phyloP scores from a whole-genome alignment of 2,797 vertebrate genomes.

The Chelon labrosus region DNA sequence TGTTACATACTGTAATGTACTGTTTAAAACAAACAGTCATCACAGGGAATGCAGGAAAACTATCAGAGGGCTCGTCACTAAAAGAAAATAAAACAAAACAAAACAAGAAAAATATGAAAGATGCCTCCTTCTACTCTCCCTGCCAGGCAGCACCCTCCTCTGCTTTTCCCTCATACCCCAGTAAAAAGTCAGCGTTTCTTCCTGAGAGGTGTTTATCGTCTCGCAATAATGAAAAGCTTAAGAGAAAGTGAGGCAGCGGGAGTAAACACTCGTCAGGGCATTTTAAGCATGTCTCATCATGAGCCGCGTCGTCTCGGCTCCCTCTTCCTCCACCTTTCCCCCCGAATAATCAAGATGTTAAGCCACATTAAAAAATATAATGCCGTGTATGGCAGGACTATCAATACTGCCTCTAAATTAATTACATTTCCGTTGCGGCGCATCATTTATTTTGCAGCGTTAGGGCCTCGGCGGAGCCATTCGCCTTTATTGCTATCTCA shows the following conservation, averaged over 20 bases:
- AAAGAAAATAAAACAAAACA: not conserved
- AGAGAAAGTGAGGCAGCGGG: conserved; percentile 80
- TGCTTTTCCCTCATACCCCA: conserved; percentile 51
- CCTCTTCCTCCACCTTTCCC: conserved; percentile 66
- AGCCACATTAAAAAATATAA: conserved; percentile 98
- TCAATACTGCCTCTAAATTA: conserved; percentile 99
- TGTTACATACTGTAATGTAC: not conserved
- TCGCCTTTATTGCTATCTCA: conserved; percentile 98
- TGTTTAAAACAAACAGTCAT: conserved; percentile 26
- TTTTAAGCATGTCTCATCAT: conserved; percentile 81
- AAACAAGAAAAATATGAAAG: conserved; percentile 51
- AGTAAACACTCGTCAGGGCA: conserved; percentile 81
- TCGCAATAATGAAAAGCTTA: conserved; percentile 85
- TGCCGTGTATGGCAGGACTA: conserved; percentile 97
- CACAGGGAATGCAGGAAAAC: conserved; percentile 12
- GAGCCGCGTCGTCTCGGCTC: conserved; percentile 73
- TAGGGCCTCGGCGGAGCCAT: conserved; percentile 97
- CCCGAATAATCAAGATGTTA: conserved; percentile 95
- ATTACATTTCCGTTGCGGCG: conserved; percentile 99
- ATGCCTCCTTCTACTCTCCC: conserved; percentile 31
- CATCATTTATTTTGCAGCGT: conserved; percentile 98
- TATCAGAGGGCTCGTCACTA: conserved; percentile 10
- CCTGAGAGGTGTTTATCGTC: conserved; percentile 76
- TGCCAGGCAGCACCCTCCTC: conserved; percentile 36
- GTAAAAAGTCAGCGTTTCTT: conserved; percentile 69